These are phyloP conservation scores for Stichodactyla mertensii DNA, from an alignment of 64 coral and sea anemone species.

Conservation along the genomic window DNA sequence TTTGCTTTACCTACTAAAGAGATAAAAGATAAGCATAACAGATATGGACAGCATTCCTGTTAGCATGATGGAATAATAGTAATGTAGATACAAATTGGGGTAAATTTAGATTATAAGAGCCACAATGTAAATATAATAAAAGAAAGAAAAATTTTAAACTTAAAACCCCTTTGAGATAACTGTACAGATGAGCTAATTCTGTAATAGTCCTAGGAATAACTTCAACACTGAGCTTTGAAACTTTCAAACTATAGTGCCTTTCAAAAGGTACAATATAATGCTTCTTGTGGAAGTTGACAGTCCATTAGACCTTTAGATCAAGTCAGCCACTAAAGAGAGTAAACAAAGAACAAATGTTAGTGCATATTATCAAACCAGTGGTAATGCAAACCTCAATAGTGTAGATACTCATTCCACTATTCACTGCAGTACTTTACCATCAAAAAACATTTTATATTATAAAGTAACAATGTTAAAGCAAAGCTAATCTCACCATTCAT, in stretches of 20 bases:
- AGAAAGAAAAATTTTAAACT: neutral
- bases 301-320: slow-evolving; percentile 51
- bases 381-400: neutral
- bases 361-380: neutral
- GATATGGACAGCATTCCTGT: neutral
- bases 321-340: slow-evolving; percentile 78
- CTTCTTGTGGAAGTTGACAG: neutral
- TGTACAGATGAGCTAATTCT: neutral
- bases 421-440: too few species aligned
- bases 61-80: neutral
- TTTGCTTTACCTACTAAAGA: neutral
- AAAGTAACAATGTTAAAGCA: neutral
- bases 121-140: neutral
- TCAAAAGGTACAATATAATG: neutral
- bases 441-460: neutral
- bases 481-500: slow-evolving; percentile 78
- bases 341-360: neutral
- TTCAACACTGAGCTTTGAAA: too few species aligned
- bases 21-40: neutral
- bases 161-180: neutral
- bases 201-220: too few species aligned
- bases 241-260: neutral
- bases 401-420: too few species aligned
- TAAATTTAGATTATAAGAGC: neutral
- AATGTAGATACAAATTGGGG: neutral